Percentiles rank a stretch among this genome's conserved stretches.
Evolutionary conservation across 2,113 vertebrate genomes (phyloP).

Genomic region (Benitochromis conjunctus): DNA sequence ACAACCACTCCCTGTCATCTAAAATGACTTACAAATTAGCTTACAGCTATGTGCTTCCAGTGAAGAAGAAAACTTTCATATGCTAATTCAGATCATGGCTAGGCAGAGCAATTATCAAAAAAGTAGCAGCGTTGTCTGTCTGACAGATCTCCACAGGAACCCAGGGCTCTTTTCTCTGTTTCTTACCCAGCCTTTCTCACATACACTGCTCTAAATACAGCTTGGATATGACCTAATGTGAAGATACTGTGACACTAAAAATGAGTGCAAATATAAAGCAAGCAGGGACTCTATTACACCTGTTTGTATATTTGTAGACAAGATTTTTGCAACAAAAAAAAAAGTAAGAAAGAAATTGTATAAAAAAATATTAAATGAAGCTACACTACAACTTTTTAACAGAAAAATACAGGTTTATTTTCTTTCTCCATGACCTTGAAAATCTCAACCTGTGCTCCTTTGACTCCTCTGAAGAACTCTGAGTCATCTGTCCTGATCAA

Average conservation of each 20-base stretch:
- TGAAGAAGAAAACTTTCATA: constrained; percentile 61
- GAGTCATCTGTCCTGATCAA: constrained; percentile 18
- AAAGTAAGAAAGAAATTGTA: neutral
- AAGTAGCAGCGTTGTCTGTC: constrained; percentile 43
- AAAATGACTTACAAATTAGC: constrained; percentile 74
- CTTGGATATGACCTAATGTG: neutral
- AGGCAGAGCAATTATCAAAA: constrained; percentile 64
- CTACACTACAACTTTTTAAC: neutral
- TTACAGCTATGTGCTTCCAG: constrained; percentile 54
- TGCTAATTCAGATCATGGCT: constrained; percentile 65
- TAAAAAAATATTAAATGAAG: neutral
- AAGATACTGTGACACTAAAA: neutral
- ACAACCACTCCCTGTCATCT: constrained; percentile 69
- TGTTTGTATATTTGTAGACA: neutral
- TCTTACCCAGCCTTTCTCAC: neutral
- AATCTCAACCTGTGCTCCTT: neutral
- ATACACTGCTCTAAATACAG: neutral
- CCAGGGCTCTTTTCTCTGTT: neutral
- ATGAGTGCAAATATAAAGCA: neutral
- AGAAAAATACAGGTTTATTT: neutral
- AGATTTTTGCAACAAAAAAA: neutral
- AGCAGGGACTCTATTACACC: neutral
- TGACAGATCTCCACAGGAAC: constrained; percentile 53
- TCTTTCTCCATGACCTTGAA: neutral
- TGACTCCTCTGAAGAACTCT: neutral